phyloP scores from a whole-genome alignment of 2,888 invertebrate genomes.

The Napeogenes inachia region DNA sequence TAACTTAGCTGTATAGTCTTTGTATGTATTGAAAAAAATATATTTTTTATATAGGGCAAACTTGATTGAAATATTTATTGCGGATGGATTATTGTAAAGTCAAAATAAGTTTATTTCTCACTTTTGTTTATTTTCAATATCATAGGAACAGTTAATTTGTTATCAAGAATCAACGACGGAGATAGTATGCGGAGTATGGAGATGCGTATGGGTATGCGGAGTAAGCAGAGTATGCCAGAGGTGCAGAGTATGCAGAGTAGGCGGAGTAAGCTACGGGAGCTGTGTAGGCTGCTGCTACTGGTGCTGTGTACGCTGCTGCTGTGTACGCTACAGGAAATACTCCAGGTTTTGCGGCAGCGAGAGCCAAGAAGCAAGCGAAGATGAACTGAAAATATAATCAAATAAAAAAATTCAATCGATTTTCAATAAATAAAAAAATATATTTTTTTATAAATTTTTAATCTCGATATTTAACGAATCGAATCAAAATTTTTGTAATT shows the following conservation, averaged over 20 bases:
- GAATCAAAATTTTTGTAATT: neutral
- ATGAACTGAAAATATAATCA: constrained; percentile 53
- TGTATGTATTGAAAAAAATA: too few relatives aligned
- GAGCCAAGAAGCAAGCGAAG: constrained; percentile 69
- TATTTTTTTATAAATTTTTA: neutral
- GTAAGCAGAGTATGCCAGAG: constrained; percentile 41
- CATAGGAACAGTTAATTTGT: neutral
- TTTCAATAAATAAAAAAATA: neutral
- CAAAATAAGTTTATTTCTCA: neutral
- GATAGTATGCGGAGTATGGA: constrained; percentile 43
- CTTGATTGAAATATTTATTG: too few relatives aligned
- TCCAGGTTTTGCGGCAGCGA: constrained; percentile 65
- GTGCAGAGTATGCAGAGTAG: constrained; percentile 45
- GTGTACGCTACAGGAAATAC: constrained; percentile 51
- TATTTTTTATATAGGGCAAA: too few relatives aligned
- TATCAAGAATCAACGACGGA: constrained; percentile 28
- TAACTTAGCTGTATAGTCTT: too few relatives aligned
- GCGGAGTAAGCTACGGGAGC: constrained; percentile 48
- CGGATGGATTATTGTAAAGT: constrained; percentile 5
- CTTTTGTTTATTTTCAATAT: constrained; percentile 2
- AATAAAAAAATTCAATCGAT: constrained; percentile 1
- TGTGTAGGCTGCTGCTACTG: constrained; percentile 44
- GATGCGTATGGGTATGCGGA: constrained; percentile 45
- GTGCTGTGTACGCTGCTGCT: constrained; percentile 47
- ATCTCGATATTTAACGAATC: neutral